Conservation (phyloP, 2,797 vertebrate species). For the Acanthiza pusilla region DNA sequence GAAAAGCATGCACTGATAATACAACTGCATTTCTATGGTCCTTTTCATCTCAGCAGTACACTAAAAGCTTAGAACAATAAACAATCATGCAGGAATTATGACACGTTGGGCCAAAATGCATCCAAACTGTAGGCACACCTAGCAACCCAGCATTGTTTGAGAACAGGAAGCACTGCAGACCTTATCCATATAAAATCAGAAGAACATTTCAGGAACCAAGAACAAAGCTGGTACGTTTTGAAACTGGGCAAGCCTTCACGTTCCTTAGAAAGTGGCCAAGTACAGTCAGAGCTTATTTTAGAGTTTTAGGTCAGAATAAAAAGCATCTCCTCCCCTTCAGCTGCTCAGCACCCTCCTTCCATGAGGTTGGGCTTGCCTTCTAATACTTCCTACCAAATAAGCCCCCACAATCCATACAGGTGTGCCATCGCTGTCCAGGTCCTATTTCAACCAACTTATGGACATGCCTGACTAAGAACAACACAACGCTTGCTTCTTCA, state of each 20-base stretch:
- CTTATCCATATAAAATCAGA: slow-evolving; percentile 22
- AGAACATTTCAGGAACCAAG: slow-evolving; percentile 4
- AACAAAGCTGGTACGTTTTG: slow-evolving; percentile 18
- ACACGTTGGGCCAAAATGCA: slow-evolving; percentile 7
- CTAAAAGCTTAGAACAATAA: slow-evolving; percentile 29
- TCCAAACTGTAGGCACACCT: neutral
- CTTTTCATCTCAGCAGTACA: slow-evolving; percentile 44
- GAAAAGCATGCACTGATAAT: neutral
- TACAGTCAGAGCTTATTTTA: neutral
- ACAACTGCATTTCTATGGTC: neutral
- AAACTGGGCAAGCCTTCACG: neutral
- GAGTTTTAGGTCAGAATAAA: neutral
- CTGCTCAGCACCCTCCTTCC: neutral
- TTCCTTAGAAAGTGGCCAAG: slow-evolving; percentile 8
- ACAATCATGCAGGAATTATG: neutral
- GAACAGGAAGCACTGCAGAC: slow-evolving; percentile 3
- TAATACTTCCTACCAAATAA: neutral
- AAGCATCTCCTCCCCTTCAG: neutral
- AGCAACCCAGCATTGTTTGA: neutral
- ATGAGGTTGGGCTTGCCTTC: neutral
- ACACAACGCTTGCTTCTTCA: neutral
- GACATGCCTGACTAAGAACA: neutral
- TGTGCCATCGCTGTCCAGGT: neutral
- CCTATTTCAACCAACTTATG: neutral
- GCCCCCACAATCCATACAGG: neutral